Conservation (phyloP, 2,797 vertebrate species). For the Muraenolepis orangiensis region DNA sequence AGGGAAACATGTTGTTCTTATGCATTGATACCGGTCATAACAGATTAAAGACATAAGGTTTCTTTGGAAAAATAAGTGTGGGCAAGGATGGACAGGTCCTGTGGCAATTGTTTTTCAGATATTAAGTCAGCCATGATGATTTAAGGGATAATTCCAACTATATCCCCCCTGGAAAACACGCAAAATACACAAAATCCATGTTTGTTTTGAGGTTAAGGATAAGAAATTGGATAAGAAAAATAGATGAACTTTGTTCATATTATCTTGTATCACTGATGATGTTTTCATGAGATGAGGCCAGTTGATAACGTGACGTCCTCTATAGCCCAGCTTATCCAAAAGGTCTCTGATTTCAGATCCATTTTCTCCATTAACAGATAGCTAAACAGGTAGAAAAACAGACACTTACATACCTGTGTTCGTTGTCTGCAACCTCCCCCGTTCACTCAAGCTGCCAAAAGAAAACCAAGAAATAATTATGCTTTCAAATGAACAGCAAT, state of each 20-base stretch:
- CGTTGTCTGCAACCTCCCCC: too few relatives aligned
- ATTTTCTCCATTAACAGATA: neutral
- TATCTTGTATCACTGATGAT: slow-evolving; percentile 34
- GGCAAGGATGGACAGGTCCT: slow-evolving; percentile 29
- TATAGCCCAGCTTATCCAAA: neutral
- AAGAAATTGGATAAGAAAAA: slow-evolving; percentile 27
- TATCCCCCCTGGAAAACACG: slow-evolving; percentile 28
- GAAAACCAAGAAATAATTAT: neutral
- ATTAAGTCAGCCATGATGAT: slow-evolving; percentile 33
- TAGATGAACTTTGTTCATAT: slow-evolving; percentile 14
- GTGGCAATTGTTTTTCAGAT: slow-evolving; percentile 54
- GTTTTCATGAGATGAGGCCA: slow-evolving; percentile 27
- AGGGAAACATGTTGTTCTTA: slow-evolving; percentile 72
- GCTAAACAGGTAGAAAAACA: neutral
- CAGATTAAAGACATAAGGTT: slow-evolving; percentile 55
- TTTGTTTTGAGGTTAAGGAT: slow-evolving; percentile 17
- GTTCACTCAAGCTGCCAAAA: neutral
- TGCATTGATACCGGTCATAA: slow-evolving; percentile 52
- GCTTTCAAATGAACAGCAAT: neutral
- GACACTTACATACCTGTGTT: neutral
- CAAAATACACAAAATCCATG: slow-evolving; percentile 25
- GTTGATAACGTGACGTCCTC: neutral
- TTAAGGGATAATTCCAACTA: slow-evolving; percentile 45
- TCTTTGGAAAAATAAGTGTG: slow-evolving; percentile 56
- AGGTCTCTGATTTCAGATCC: neutral